Conservation (phyloP, 1,140 invertebrate genomes). For the Stegodyphus dumicola region DNA sequence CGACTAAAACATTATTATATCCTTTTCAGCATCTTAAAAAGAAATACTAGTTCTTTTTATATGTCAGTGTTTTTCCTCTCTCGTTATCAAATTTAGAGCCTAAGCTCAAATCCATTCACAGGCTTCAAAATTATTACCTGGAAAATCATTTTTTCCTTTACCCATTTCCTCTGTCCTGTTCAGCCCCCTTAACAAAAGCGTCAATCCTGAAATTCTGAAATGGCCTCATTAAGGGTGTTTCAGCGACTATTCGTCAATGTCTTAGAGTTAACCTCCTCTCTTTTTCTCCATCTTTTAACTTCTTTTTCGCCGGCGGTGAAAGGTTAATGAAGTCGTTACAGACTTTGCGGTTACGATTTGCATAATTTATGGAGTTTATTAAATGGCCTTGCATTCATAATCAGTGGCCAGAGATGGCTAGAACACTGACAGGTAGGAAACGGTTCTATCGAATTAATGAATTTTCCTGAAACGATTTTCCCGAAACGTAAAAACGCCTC, state of each 20-base stretch:
- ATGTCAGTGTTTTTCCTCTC: not conserved
- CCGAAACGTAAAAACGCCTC: not conserved
- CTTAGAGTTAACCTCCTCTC: not conserved
- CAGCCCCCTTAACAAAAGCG: not conserved
- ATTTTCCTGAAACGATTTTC: no score
- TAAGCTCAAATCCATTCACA: not conserved
- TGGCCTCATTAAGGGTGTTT: no score
- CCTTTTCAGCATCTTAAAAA: no score
- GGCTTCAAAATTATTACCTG: not conserved
- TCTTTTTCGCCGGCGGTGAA: not conserved
- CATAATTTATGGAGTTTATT: conserved; percentile 27
- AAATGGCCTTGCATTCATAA: not conserved
- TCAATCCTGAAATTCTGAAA: no score
- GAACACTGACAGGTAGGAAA: no score
- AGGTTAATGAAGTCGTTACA: conserved; percentile 14
- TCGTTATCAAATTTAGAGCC: not conserved
- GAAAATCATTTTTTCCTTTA: not conserved
- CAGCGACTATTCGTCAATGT: no score
- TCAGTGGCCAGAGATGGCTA: no score
- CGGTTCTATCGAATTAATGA: not conserved
- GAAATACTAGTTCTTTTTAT: no score
- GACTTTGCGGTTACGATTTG: not conserved
- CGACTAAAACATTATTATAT: no score
- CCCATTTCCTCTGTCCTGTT: not conserved
- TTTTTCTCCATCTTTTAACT: not conserved